Percentiles rank a stretch among this genome's conserved stretches.
Evolutionary conservation across 2,888 invertebrate genomes (phyloP).

Genomic region (Xylota segnis): DNA sequence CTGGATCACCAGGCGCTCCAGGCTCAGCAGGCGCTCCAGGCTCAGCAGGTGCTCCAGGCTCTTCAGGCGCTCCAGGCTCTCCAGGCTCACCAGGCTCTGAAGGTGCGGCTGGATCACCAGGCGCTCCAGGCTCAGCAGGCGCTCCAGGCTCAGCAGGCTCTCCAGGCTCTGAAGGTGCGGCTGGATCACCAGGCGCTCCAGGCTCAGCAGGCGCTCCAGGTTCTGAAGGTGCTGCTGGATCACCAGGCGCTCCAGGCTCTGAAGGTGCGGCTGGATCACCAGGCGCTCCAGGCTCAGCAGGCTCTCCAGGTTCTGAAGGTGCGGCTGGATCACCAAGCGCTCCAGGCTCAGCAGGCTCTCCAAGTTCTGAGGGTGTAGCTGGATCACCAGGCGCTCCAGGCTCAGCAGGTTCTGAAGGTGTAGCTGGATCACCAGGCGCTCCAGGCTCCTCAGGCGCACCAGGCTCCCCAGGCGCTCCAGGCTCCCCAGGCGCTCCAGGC

Average conservation of each 20-base stretch:
- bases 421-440: background rate
- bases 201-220: slow-evolving; percentile 17
- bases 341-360: background rate
- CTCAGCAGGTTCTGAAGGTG: background rate
- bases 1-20: background rate
- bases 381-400: slow-evolving; percentile 12
- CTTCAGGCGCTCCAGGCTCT: background rate
- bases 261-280: background rate
- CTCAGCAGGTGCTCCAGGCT: background rate
- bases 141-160: background rate
- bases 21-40: background rate
- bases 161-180: background rate
- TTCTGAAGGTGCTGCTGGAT: background rate
- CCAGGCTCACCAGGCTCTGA: background rate
- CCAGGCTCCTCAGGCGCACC: background rate
- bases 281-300: slow-evolving; percentile 13
- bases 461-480: background rate
- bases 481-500: background rate
- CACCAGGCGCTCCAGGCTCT: background rate
- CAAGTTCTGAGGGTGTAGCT: background rate
- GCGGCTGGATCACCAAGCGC: background rate
- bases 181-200: slow-evolving; percentile 5
- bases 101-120: background rate
- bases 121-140: background rate
- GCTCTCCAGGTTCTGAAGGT: background rate